A percentile compares a stretch with the other conserved stretches of the same genome.
These are phyloP conservation scores for Clarias laeviceps DNA, from an alignment of 2,797 vertebrate species.

Conservation along the genomic window DNA sequence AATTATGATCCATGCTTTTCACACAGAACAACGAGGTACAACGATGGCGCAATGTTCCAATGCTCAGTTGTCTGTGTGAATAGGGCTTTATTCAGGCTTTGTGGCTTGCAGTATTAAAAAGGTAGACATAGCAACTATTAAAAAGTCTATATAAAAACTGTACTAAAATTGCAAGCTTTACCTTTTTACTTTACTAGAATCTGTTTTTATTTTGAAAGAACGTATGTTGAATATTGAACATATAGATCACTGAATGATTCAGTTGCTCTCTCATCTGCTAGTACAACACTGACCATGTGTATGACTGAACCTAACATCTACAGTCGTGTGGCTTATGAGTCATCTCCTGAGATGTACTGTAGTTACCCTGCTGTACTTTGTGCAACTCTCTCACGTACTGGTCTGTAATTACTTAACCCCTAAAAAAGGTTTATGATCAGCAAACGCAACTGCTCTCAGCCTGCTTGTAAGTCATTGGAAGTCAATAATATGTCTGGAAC, in stretches of 20 bases:
- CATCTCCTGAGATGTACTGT: slow-evolving; percentile 42
- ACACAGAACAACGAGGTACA: too few relatives aligned
- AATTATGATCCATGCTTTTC: too few relatives aligned
- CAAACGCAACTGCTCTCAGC: not conserved
- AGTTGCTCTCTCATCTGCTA: not conserved
- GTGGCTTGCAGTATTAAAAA: not conserved
- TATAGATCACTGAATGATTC: not conserved
- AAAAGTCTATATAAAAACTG: not conserved
- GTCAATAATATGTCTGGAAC: slow-evolving; percentile 1
- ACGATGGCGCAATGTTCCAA: too few relatives aligned
- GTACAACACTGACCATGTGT: slow-evolving; percentile 37
- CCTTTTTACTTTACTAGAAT: not conserved
- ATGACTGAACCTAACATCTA: slow-evolving; percentile 38
- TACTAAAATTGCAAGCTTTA: not conserved
- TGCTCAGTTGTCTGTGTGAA: too few relatives aligned
- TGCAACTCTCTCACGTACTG: slow-evolving; percentile 3
- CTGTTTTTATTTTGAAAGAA: not conserved
- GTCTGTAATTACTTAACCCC: slow-evolving; percentile 13
- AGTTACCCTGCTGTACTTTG: slow-evolving; percentile 16
- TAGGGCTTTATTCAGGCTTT: not conserved
- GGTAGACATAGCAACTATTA: not conserved
- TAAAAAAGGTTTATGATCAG: slow-evolving; percentile 24
- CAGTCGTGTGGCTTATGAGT: slow-evolving; percentile 36
- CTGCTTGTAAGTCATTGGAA: not conserved
- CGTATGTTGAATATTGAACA: not conserved